Base-by-base conservation (phyloP, 2,113 vertebrate genomes). In the Vanacampus margaritifer region DNA sequence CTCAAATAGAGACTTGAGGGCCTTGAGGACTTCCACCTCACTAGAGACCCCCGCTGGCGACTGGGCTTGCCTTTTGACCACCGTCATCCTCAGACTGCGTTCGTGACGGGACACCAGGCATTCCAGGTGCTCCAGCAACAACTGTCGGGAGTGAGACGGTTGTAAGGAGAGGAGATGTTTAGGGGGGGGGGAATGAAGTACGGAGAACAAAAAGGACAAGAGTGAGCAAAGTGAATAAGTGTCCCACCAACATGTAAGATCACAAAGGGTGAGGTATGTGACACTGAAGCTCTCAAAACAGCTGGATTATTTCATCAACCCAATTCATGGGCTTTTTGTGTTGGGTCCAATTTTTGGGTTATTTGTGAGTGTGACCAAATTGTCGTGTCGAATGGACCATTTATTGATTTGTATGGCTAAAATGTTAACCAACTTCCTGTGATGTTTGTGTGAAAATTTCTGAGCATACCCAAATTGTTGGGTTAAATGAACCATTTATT, bases 11-110 rank as follows among this genome's bases (percentile, higher is more conserved):
- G 95, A 96, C 80, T 97, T 97, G 28, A 97, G 92, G 71, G 95
- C 95, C 86, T 97, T 97, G 72, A 97, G 93, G 64, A 97, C 95
- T 79, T 97, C 95, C 56, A 97, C 95, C 89, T 97, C 95, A 0
- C 95, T 96, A 83, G 95, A 96, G 70, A 97, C 95, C 0, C 95
- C 95, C 0, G 95, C 94, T 0, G 95, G 95, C 11, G 95, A 96
- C 89, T 97, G 95, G 48, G 94, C 94, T 85, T 96, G 95, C 45
- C 95, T 90, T 82, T 97, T 97, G 69, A 97, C 95, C 88, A 97
- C 95, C 0, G 95, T 97, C 95, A 97, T 97, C 80, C 95, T 92
- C 76, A 97, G 87, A 58, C 94, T 95, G 32, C 95, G 91, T 85
- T 97, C 95, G 1, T 97, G 95, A 62, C 95, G 94, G 32, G 95